phyloP scores from a whole-genome alignment of 2,888 invertebrate genomes.

The Rugalucina vietnamica region DNA sequence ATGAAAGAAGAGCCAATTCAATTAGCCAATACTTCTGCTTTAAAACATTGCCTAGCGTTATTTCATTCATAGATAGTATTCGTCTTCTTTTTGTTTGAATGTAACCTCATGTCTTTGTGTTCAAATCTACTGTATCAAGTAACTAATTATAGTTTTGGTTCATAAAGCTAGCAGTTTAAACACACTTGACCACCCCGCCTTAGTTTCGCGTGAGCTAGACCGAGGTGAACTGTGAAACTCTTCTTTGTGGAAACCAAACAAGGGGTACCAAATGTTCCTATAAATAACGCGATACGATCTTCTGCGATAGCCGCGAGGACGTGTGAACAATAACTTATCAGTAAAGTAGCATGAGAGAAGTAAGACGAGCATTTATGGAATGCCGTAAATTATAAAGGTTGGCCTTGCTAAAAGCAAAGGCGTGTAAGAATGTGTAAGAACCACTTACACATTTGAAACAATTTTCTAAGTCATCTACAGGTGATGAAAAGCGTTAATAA shows the following conservation, averaged over 20 bases:
- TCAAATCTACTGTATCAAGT: not conserved
- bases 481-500: no score
- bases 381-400: not conserved
- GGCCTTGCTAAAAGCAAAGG: not conserved
- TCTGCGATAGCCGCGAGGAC: not conserved
- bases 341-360: no score
- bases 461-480: no score
- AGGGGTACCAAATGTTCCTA: not conserved
- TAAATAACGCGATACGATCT: not conserved
- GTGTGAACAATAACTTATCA: not conserved
- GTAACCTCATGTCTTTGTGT: no score
- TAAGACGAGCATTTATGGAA: not conserved
- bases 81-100: no score
- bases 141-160: not conserved
- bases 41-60: no score
- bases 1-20: no score
- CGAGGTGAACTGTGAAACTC: constrained; percentile 3
- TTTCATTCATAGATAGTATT: no score
- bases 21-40: no score
- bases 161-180: not conserved
- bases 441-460: not conserved
- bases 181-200: not conserved
- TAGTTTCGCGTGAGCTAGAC: not conserved
- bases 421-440: not conserved
- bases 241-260: not conserved